These are phyloP conservation scores for Pimpla rufipes DNA, from an alignment of 2,888 invertebrate species.

Conservation along the genomic window DNA sequence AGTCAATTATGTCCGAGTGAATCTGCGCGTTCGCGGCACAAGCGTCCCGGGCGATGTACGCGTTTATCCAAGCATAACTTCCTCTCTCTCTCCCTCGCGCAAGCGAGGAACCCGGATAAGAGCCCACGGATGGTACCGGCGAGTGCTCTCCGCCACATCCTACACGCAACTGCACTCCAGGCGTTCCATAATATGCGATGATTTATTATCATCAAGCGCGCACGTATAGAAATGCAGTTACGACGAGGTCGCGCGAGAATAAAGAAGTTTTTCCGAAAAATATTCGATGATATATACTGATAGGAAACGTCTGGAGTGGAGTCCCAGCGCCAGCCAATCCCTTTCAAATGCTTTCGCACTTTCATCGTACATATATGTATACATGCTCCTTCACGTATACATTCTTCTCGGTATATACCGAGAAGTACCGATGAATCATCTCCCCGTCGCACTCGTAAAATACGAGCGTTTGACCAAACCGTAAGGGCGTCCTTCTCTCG, in stretches of 20 bases:
- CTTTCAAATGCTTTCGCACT: conserved; percentile 17
- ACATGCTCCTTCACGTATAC: neutral
- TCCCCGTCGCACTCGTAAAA: conserved; percentile 30
- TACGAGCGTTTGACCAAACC: conserved; percentile 32
- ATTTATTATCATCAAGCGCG: conserved; percentile 60
- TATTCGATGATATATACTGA: conserved; percentile 20
- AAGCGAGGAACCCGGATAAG: conserved; percentile 41
- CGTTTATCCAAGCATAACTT: conserved; percentile 60
- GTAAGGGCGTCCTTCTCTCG: conserved; percentile 4
- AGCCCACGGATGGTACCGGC: conserved; percentile 52
- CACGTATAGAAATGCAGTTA: conserved; percentile 16
- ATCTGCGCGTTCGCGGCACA: conserved; percentile 39
- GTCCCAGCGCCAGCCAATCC: conserved; percentile 12
- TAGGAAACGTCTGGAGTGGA: neutral
- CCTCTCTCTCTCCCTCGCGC: conserved; percentile 18
- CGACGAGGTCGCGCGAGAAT: conserved; percentile 9
- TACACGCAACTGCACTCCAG: conserved; percentile 63
- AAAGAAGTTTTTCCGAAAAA: conserved; percentile 15
- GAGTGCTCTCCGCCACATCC: conserved; percentile 55
- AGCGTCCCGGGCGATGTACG: conserved; percentile 15
- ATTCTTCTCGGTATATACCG: neutral
- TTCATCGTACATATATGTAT: neutral
- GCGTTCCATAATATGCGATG: conserved; percentile 54
- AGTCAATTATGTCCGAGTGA: conserved; percentile 31
- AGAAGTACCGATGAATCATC: conserved; percentile 46